Conservation (phyloP, 2,113 vertebrate species). For the Megalops atlanticus region DNA sequence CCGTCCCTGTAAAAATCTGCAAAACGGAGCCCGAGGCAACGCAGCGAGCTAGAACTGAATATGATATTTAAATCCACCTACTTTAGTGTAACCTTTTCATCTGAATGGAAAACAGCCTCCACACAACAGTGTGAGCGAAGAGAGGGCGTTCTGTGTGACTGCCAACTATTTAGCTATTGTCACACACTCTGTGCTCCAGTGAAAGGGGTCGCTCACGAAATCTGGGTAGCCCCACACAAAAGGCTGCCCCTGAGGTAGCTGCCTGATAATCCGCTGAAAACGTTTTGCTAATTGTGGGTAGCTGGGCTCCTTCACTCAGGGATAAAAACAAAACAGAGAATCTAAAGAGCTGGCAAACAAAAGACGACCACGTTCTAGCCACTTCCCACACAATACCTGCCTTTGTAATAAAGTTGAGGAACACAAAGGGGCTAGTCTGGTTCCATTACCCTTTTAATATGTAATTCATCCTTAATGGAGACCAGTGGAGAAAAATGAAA, state of each 20-base stretch:
- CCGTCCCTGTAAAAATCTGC: background rate
- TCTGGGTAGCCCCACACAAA: background rate
- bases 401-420: background rate
- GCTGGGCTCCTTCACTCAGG: no score
- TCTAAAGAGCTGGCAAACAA: background rate
- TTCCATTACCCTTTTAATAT: background rate
- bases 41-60: background rate
- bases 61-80: background rate
- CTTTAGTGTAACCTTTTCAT: background rate
- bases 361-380: no score
- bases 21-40: background rate
- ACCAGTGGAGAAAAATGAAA: background rate
- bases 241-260: background rate
- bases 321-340: no score
- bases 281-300: background rate
- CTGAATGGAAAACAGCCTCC: background rate
- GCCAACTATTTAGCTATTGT: background rate
- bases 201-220: background rate
- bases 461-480: background rate
- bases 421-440: background rate
- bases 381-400: background rate
- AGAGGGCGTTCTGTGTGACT: slow-evolving; percentile 5
- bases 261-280: slow-evolving; percentile 17
- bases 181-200: background rate
- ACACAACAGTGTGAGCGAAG: background rate